Conservation (phyloP, 1,140 invertebrate species). For the Cyphomyrmex costatus region DNA sequence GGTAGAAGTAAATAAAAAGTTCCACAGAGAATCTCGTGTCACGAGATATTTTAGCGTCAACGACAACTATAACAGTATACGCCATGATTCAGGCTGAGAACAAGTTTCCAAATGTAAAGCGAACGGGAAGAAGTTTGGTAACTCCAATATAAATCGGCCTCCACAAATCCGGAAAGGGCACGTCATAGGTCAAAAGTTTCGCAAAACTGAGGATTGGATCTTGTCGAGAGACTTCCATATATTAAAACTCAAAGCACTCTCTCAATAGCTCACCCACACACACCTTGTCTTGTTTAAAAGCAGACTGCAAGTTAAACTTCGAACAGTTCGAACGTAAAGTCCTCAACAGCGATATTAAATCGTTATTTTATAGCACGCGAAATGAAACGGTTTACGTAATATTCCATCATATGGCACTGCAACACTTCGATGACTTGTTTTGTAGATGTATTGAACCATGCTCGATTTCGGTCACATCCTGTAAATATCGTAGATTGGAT, state of each 20-base stretch:
- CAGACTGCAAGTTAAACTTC: constrained; percentile 21
- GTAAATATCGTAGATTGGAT: not conserved
- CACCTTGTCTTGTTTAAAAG: constrained; percentile 39
- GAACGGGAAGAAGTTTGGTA: constrained; percentile 11
- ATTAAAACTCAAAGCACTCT: constrained; percentile 7
- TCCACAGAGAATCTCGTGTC: not conserved
- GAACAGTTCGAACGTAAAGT: not conserved
- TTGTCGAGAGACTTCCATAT: constrained; percentile 4
- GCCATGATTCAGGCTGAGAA: not conserved
- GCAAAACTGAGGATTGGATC: not conserved
- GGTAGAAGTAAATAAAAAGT: constrained; percentile 31
- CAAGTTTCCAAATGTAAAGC: not conserved
- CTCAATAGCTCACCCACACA: not conserved
- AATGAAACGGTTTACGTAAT: constrained; percentile 41
- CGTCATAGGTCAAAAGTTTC: constrained; percentile 25
- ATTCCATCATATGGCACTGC: not conserved
- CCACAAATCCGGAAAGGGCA: not conserved
- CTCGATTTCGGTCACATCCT: not conserved
- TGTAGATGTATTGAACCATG: not conserved
- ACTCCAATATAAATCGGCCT: not conserved
- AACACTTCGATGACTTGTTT: not conserved
- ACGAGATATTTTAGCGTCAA: not conserved
- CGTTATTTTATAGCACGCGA: constrained; percentile 11
- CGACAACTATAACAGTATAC: not conserved
- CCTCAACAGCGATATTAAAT: constrained; percentile 35